Percentiles rank a stretch among this genome's conserved stretches.
phyloP scores from a whole-genome alignment of 1,140 invertebrate species.

The Eupristina koningsbergeri region DNA sequence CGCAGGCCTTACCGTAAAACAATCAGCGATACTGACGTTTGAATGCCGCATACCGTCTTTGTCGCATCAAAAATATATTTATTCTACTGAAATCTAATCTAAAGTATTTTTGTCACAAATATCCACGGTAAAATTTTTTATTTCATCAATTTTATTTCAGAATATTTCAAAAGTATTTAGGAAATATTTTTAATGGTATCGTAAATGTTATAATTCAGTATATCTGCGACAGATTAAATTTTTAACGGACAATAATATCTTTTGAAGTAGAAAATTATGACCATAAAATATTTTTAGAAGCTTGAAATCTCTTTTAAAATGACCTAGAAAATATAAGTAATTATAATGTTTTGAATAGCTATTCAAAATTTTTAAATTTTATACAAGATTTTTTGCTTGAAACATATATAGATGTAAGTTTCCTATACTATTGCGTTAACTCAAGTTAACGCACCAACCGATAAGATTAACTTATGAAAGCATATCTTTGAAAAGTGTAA shows the following conservation, averaged over 20 bases:
- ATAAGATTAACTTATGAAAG: constrained; percentile 1
- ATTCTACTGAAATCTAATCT: neutral
- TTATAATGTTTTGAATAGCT: neutral
- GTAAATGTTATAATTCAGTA: neutral
- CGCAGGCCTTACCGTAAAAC: neutral
- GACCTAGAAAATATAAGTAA: neutral
- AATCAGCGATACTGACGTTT: neutral
- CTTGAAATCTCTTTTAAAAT: neutral
- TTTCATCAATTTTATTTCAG: neutral
- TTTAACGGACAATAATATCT: neutral
- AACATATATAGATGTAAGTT: neutral
- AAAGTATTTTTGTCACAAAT: neutral
- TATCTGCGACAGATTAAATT: neutral
- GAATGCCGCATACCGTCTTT: neutral
- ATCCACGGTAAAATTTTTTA: neutral
- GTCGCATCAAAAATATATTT: neutral
- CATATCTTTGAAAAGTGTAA: neutral
- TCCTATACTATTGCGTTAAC: neutral
- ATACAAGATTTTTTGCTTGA: neutral
- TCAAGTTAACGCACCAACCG: too few species aligned
- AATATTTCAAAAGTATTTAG: neutral
- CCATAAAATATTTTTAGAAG: neutral
- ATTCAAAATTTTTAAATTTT: neutral
- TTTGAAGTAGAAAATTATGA: neutral
- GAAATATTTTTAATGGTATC: neutral